These are phyloP conservation scores for Rapana venosa DNA, from an alignment of 2,888 invertebrate species.

Conservation along the genomic window DNA sequence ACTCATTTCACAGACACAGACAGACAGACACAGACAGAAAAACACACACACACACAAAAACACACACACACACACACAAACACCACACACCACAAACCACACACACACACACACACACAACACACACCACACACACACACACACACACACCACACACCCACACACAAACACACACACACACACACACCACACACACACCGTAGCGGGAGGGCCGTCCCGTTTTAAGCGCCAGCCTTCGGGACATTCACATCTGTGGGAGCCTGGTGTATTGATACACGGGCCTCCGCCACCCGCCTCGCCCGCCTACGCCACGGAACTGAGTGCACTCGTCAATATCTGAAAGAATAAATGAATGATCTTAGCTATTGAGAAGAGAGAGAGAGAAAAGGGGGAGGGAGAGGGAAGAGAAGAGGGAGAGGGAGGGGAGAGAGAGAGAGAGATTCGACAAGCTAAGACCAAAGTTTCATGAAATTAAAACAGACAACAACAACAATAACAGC, in stretches of 20 bases:
- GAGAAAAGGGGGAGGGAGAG: neutral
- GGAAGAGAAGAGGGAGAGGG: neutral
- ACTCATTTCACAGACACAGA: neutral
- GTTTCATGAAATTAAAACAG: too few species aligned
- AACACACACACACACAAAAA: neutral
- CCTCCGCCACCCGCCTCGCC: constrained; percentile 82
- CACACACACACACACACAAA: neutral
- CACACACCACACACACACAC: constrained; percentile 8
- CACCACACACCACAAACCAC: neutral
- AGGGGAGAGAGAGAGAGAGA: neutral
- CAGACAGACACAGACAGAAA: neutral
- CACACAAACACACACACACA: neutral
- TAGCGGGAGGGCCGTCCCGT: constrained; percentile 88
- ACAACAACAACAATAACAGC: too few species aligned
- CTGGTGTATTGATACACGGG: constrained; percentile 90
- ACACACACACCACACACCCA: neutral
- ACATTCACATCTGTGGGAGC: constrained; percentile 82
- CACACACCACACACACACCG: constrained; percentile 81
- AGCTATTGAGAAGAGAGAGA: neutral
- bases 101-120: constrained; percentile 18
- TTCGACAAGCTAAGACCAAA: neutral
- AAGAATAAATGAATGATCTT: constrained; percentile 30
- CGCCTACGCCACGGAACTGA: constrained; percentile 77
- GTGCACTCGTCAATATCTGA: constrained; percentile 91
- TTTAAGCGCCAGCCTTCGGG: constrained; percentile 73